phyloP scores from a whole-genome alignment of 2,113 vertebrate genomes.

The Meriones unguiculatus region DNA sequence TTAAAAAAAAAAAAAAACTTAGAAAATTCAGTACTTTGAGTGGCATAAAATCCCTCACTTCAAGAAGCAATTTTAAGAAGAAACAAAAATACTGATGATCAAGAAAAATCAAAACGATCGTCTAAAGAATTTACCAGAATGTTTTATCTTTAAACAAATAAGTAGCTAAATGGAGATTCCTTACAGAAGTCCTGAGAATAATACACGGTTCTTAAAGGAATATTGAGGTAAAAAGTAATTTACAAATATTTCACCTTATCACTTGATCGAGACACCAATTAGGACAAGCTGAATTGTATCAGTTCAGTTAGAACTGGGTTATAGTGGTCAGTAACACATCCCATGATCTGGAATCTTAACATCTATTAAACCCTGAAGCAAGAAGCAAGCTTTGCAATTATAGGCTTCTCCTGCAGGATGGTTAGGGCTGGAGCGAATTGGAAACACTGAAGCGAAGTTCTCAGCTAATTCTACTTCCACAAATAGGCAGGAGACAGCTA shows the following conservation, averaged over 20 bases:
- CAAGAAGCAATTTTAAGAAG: background rate
- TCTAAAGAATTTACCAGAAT: slow-evolving; percentile 49
- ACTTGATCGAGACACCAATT: background rate
- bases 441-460: background rate
- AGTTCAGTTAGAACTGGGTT: slow-evolving; percentile 34
- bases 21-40: background rate
- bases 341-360: background rate
- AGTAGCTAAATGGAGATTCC: slow-evolving; percentile 20
- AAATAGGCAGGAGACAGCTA: slow-evolving; percentile 5
- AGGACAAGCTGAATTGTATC: slow-evolving; percentile 10
- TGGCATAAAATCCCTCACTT: background rate
- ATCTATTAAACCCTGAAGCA: background rate
- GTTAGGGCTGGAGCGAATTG: background rate
- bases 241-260: slow-evolving; percentile 16
- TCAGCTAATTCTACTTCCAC: background rate
- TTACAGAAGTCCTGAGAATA: slow-evolving; percentile 13
- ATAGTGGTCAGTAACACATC: background rate
- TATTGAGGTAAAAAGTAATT: slow-evolving; percentile 29
- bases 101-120: slow-evolving; percentile 2
- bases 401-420: background rate
- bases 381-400: background rate
- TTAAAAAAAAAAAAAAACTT: background rate
- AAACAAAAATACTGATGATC: slow-evolving; percentile 43
- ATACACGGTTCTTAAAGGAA: background rate
- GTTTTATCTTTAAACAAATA: slow-evolving; percentile 41